Percentiles rank a stretch among this genome's conserved stretches.
Evolutionary conservation across 2,113 vertebrate genomes (phyloP).

Genomic region (Junco hyemalis): DNA sequence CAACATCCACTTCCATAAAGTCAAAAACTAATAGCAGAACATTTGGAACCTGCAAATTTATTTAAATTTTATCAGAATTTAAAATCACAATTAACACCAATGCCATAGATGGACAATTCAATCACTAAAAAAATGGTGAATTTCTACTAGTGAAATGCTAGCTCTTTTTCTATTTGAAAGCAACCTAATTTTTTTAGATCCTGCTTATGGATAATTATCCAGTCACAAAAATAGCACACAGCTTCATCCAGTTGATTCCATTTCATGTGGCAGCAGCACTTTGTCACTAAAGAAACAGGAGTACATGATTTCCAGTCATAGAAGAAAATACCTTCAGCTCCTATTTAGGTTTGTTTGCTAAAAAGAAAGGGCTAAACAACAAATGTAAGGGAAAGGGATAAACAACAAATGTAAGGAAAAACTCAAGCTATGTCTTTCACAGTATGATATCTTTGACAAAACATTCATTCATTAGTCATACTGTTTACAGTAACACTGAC

Average conservation of each 20-base stretch:
- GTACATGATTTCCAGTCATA: background rate
- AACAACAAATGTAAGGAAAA: conserved; percentile 16
- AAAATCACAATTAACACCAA: background rate
- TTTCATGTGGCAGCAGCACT: background rate
- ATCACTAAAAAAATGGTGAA: background rate
- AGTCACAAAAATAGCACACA: background rate
- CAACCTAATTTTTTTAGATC: background rate
- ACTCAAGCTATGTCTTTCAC: background rate
- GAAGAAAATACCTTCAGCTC: conserved; percentile 4
- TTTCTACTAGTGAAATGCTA: background rate
- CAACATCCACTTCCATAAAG: background rate
- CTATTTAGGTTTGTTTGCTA: background rate
- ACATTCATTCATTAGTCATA: background rate
- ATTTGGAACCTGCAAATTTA: background rate
- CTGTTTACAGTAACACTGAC: background rate
- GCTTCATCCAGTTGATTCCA: background rate
- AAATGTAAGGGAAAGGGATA: conserved; percentile 13
- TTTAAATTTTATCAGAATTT: background rate
- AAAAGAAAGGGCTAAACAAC: conserved; percentile 36
- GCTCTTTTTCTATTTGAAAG: background rate
- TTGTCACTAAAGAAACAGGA: background rate
- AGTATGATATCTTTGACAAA: background rate
- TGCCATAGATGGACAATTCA: background rate
- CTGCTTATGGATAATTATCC: background rate
- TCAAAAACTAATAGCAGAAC: background rate